Conservation (phyloP, 1,140 invertebrate species). For the Euwallacea fornicatus region DNA sequence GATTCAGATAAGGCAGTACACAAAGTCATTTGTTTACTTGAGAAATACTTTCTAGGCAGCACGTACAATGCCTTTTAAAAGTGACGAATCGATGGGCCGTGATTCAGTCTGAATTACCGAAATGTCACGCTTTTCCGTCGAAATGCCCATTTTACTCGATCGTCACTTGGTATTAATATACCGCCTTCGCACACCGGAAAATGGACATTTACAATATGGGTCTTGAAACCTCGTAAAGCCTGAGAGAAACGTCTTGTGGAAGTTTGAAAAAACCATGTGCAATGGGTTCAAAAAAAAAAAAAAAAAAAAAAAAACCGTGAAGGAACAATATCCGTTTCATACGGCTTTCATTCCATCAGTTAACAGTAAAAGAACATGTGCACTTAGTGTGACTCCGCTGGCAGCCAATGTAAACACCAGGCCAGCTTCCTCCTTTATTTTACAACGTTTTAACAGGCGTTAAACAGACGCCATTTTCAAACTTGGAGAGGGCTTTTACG, state of each 20-base stretch:
- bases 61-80: neutral
- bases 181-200: neutral
- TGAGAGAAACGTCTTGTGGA: neutral
- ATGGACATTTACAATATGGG: neutral
- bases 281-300: neutral
- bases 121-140: neutral
- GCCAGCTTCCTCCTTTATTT: neutral
- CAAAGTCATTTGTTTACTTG: neutral
- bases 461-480: no score
- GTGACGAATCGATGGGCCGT: neutral
- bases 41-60: neutral
- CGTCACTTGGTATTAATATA: no score
- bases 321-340: neutral
- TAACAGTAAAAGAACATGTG: constrained; percentile 5
- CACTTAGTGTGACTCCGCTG: constrained; percentile 5
- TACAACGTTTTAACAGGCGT: neutral
- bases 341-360: neutral
- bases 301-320: neutral
- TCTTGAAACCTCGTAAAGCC: neutral
- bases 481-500: no score
- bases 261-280: neutral
- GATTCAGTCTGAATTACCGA: neutral
- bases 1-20: neutral
- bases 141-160: neutral
- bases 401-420: neutral